Conservation (phyloP, 2,888 invertebrate species). For the Parelbella ahira region DNA sequence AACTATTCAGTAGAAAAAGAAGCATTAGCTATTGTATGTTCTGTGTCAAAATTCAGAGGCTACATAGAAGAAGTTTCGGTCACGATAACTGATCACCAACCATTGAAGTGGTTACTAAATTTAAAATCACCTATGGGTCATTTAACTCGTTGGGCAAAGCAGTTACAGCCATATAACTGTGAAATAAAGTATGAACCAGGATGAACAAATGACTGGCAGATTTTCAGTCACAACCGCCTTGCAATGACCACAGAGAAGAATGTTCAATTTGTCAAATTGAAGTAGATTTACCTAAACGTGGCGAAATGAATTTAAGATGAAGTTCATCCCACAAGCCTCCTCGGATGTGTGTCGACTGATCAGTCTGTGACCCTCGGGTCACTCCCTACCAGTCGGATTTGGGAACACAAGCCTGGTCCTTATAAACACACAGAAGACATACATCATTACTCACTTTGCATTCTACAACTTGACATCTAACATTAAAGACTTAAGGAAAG, state of each 20-base stretch:
- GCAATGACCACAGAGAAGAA: slow-evolving; percentile 8
- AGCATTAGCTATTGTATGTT: slow-evolving; percentile 31
- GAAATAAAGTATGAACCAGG: slow-evolving; percentile 28
- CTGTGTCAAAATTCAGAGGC: slow-evolving; percentile 29
- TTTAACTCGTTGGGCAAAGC: slow-evolving; percentile 28
- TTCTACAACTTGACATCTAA: too few relatives aligned
- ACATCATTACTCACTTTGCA: too few relatives aligned
- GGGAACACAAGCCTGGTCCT: too few relatives aligned
- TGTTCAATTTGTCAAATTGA: background rate
- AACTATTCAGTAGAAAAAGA: slow-evolving; percentile 48
- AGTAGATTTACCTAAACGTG: slow-evolving; percentile 6
- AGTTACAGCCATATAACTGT: slow-evolving; percentile 27
- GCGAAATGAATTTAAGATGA: too few relatives aligned
- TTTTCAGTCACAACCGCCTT: slow-evolving; percentile 26
- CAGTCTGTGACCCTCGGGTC: too few relatives aligned
- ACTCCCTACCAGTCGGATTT: too few relatives aligned
- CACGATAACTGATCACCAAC: slow-evolving; percentile 28
- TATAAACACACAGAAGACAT: too few relatives aligned
- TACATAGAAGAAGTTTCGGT: slow-evolving; percentile 28
- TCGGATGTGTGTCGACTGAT: too few relatives aligned
- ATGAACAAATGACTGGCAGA: slow-evolving; percentile 29
- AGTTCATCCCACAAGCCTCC: too few relatives aligned
- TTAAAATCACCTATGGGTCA: slow-evolving; percentile 27
- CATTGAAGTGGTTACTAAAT: slow-evolving; percentile 27
- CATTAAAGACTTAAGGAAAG: too few relatives aligned